These are phyloP conservation scores for Mystacides longicornis DNA, from an alignment of 2,888 invertebrate species.

Conservation along the genomic window DNA sequence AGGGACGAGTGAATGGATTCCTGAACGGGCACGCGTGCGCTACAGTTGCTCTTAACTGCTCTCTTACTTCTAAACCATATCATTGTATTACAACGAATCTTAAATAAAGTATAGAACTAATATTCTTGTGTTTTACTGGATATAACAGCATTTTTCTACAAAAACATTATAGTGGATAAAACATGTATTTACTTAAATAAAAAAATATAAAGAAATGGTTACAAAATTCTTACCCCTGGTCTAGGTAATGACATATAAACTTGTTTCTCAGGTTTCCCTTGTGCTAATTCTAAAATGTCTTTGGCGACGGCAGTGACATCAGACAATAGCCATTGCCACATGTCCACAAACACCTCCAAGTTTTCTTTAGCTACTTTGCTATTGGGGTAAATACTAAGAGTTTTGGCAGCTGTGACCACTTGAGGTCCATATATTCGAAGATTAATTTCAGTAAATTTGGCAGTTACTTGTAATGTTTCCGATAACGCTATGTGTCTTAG, in stretches of 20 bases:
- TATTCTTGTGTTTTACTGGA: too few relatives aligned
- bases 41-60: too few relatives aligned
- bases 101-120: too few relatives aligned
- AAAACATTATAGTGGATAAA: too few relatives aligned
- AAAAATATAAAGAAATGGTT: too few relatives aligned
- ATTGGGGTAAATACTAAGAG: constrained; percentile 82
- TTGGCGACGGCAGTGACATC: constrained; percentile 88
- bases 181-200: too few relatives aligned
- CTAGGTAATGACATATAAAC: constrained; percentile 91
- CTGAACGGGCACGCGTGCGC: too few relatives aligned
- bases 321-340: constrained; percentile 90
- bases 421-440: constrained; percentile 92
- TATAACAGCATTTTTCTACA: too few relatives aligned
- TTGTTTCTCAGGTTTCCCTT: constrained; percentile 61
- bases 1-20: too few relatives aligned
- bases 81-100: too few relatives aligned
- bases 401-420: constrained; percentile 88
- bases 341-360: constrained; percentile 88
- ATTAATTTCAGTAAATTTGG: constrained; percentile 94
- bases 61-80: too few relatives aligned
- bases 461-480: constrained; percentile 90
- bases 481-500: constrained; percentile 91
- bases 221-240: constrained; percentile 77
- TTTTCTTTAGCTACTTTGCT: constrained; percentile 97
- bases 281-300: constrained; percentile 76